These are phyloP conservation scores for Scaptodrosophila lebanonensis DNA, from an alignment of 1,140 invertebrate species.

Conservation along the genomic window DNA sequence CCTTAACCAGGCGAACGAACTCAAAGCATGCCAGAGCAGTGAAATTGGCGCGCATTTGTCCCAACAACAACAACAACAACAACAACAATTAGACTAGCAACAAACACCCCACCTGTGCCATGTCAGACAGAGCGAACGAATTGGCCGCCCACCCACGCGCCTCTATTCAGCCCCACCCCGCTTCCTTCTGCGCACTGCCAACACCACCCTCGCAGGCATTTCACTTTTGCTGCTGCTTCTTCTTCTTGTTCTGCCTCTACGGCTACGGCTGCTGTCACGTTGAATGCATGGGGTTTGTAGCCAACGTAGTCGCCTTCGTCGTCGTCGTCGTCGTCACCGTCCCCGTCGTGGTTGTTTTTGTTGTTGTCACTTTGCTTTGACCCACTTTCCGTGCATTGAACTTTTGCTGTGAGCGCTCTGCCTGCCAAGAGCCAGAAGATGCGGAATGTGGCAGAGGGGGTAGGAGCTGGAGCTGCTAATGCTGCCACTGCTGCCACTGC, in stretches of 20 bases:
- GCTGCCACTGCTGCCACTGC: no score
- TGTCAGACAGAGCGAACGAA: conserved; percentile 39
- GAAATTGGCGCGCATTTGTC: conserved; percentile 44
- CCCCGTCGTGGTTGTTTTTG: neutral
- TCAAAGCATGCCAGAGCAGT: conserved; percentile 28
- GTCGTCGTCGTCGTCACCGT: no score
- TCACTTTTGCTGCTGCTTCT: conserved; percentile 57
- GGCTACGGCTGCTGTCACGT: no score
- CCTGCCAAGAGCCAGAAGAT: conserved; percentile 17
- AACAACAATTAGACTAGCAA: no score
- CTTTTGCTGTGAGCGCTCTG: conserved; percentile 30
- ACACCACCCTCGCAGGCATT: conserved; percentile 23
- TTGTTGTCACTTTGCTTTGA: conserved; percentile 78
- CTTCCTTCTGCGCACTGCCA: conserved; percentile 24
- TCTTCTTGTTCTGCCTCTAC: no score
- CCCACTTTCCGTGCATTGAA: conserved; percentile 80
- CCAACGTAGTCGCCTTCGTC: no score
- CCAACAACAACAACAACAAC: no score
- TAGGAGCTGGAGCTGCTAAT: neutral
- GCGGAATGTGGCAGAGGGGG: conserved; percentile 7
- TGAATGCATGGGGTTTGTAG: no score
- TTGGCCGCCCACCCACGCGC: neutral
- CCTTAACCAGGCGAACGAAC: conserved; percentile 65
- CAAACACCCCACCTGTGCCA: conserved; percentile 68
- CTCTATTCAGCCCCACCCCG: neutral